Base-by-base conservation (phyloP, 2,113 vertebrate genomes). In the Hippoglossus stenolepis region DNA sequence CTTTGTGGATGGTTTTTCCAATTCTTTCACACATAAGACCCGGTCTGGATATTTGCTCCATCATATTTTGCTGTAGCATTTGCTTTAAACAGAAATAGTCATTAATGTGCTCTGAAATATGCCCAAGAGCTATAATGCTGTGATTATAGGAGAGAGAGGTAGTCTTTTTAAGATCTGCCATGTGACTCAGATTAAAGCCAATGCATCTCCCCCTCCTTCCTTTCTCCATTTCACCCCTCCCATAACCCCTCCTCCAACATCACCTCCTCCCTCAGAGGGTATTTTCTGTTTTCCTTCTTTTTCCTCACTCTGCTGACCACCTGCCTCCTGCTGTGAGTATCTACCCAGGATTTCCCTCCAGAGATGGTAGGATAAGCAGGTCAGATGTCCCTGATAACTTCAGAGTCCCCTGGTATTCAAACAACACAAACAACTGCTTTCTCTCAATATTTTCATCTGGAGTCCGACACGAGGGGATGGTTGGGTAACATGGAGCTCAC, bases 131-230 rank as follows among this genome's bases (percentile, higher is more conserved):
- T 69, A 62, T 77, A 84, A 83, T 73, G 78, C 62, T 20, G 38
- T 84, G 80, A 86, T 87, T 85, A 87, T 53, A 82, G 69, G 61
- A 76, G 83, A 79, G 71, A 83, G 79, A 77, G 38, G 75, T 60
- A 10, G 35, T 73, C 31, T 80, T 87, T 84, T 87, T 88, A 90
- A 93, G 75, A 89, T 83, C 71, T 71, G 53, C 83, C 91, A 92
- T 93, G 93, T 93, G 93, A 94, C 85, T 93, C 83, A 84, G 89
- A 93, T 93, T 93, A 92, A 64, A 78, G 71, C 67, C 65, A 20
- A 31, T 88, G 82, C 72, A 79, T 87, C 87, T 68, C 79, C 67
- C 80, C 56, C 79, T 86, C 68, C 65, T 82, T 83, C 60, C 64
- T 72, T 81, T 83, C 83, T 85, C 70, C 62, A 71, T 78, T 79